Conservation (phyloP, 1,140 invertebrate species). For the Tetramorium simillimum region DNA sequence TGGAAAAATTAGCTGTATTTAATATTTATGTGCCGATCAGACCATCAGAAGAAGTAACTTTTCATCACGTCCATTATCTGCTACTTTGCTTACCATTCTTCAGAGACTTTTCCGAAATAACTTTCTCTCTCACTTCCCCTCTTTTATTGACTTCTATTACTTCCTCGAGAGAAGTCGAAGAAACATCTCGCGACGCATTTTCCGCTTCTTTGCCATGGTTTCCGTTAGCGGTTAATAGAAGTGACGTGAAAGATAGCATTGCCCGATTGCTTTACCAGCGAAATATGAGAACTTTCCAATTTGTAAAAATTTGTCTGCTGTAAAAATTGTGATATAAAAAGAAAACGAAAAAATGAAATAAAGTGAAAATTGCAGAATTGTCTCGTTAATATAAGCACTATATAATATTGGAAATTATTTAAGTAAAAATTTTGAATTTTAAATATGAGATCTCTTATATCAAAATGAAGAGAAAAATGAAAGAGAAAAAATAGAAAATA, state of each 20-base stretch:
- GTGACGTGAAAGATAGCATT: conserved; percentile 16
- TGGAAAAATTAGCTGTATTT: conserved; percentile 11
- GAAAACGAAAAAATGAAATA: background rate
- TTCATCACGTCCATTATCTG: background rate
- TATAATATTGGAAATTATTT: background rate
- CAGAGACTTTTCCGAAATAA: conserved; percentile 48
- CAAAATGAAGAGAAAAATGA: background rate
- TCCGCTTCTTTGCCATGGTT: conserved; percentile 21
- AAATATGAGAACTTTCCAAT: conserved; percentile 32
- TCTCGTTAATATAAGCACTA: background rate
- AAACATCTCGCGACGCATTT: conserved; percentile 44
- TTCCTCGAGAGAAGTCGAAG: conserved; percentile 40
- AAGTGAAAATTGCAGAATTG: background rate
- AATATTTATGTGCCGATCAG: background rate
- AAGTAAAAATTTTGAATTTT: background rate
- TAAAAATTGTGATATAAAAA: background rate
- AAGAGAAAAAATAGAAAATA: background rate
- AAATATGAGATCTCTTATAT: background rate
- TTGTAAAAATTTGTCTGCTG: conserved; percentile 17
- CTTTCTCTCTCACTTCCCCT: conserved; percentile 39
- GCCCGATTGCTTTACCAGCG: conserved; percentile 2
- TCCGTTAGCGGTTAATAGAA: conserved; percentile 47
- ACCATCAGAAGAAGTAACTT: background rate
- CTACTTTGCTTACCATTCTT: conserved; percentile 40
- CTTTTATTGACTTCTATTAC: conserved; percentile 62